These are phyloP conservation scores for Phragmatobia fuliginosa DNA, from an alignment of 2,888 invertebrate species.

Conservation along the genomic window DNA sequence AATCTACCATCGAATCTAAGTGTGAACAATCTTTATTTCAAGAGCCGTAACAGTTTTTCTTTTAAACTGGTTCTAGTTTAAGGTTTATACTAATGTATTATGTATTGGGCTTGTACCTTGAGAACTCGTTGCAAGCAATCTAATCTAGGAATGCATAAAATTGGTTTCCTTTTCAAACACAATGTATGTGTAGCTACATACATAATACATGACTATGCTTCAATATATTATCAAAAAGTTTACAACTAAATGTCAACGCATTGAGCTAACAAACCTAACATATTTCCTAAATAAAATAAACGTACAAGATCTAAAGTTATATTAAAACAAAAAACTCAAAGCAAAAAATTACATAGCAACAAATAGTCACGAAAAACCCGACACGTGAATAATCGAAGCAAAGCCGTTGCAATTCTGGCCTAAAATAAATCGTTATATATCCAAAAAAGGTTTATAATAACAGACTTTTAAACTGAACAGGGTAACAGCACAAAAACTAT, in stretches of 20 bases:
- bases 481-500: conserved; percentile 64
- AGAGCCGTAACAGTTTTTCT: neutral
- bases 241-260: conserved; percentile 14
- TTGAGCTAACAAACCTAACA: conserved; percentile 12
- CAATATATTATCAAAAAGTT: neutral
- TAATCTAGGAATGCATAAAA: neutral
- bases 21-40: neutral
- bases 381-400: conserved; percentile 64
- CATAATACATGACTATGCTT: neutral
- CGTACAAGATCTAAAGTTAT: conserved; percentile 25
- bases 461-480: conserved; percentile 61
- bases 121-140: neutral
- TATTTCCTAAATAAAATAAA: conserved; percentile 21
- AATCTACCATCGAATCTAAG: neutral
- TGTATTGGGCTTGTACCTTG: too few relatives aligned
- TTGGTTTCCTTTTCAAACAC: neutral
- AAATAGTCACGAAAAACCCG: conserved; percentile 57
- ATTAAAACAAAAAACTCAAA: conserved; percentile 39
- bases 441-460: conserved; percentile 60
- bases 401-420: conserved; percentile 62
- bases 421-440: conserved; percentile 45
- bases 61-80: neutral
- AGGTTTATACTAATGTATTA: neutral
- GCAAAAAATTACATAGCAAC: conserved; percentile 63
- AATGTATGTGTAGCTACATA: too few relatives aligned